A percentile compares a stretch with the other conserved stretches of the same genome.
phyloP scores from a whole-genome alignment of 2,113 vertebrate species.

The Melierax canorus region DNA sequence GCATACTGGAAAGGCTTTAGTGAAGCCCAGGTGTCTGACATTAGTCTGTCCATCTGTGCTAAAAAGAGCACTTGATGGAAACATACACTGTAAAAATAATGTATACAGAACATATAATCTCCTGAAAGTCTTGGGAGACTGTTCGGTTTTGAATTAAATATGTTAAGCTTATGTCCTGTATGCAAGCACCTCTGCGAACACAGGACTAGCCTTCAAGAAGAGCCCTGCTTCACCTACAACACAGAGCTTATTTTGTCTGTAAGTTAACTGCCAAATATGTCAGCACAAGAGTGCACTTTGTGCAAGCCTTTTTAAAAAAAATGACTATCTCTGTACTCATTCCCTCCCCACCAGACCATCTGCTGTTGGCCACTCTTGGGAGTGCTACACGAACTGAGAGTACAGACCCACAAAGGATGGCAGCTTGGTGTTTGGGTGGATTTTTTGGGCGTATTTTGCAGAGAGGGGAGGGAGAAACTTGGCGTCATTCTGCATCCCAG shows the following conservation, averaged over 20 bases:
- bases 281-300: not conserved
- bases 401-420: not conserved
- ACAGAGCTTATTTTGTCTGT: not conserved
- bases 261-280: not conserved
- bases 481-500: not conserved
- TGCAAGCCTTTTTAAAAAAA: not conserved
- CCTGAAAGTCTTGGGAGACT: not conserved
- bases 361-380: not conserved
- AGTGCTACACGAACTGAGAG: not conserved
- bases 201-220: not conserved
- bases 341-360: not conserved
- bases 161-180: not conserved
- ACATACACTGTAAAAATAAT: not conserved
- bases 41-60: not conserved
- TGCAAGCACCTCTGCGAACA: not conserved
- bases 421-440: not conserved
- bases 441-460: not conserved
- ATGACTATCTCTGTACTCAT: not conserved
- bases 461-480: not conserved
- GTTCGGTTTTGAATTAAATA: not conserved
- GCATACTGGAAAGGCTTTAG: not conserved
- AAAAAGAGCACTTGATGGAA: not conserved
- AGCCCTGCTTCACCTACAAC: not conserved
- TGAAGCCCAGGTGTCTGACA: not conserved
- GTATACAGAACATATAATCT: not conserved